Evolutionary conservation across 2,113 vertebrate species (phyloP).

Genomic region (Nibea albiflora): DNA sequence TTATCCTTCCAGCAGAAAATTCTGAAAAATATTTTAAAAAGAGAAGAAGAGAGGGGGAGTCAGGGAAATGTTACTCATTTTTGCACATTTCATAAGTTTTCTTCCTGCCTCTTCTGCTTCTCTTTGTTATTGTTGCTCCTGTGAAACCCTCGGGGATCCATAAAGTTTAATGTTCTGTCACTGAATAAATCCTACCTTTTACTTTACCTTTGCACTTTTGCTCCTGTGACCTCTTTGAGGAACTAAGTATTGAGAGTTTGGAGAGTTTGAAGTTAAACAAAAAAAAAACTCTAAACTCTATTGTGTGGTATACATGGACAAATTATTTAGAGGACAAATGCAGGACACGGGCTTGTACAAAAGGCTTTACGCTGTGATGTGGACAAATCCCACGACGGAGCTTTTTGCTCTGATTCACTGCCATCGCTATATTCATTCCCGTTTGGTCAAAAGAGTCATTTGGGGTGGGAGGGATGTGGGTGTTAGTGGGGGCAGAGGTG

Average conservation of each 20-base stretch:
- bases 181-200: constrained; percentile 45
- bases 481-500: constrained; percentile 49
- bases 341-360: constrained; percentile 26
- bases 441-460: constrained; percentile 29
- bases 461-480: constrained; percentile 19
- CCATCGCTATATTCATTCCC: constrained; percentile 16
- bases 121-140: constrained; percentile 45
- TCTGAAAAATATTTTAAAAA: too few relatives aligned
- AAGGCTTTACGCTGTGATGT: constrained; percentile 19
- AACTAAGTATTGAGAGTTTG: neutral
- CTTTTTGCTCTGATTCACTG: constrained; percentile 29
- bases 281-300: constrained; percentile 17
- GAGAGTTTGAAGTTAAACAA: constrained; percentile 17
- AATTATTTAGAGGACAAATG: constrained; percentile 30
- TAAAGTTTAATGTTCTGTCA: constrained; percentile 52
- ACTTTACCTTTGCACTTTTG: constrained; percentile 33
- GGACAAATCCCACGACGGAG: constrained; percentile 34
- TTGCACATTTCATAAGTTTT: constrained; percentile 20
- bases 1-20: too few relatives aligned
- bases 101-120: constrained; percentile 7
- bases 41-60: neutral
- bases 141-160: constrained; percentile 42
- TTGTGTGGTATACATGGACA: constrained; percentile 6
- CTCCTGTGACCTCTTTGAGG: constrained; percentile 15
- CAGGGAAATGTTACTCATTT: neutral